Base-by-base conservation (phyloP, 2,888 invertebrate genomes). In the Hirtodrosophila trivittata region DNA sequence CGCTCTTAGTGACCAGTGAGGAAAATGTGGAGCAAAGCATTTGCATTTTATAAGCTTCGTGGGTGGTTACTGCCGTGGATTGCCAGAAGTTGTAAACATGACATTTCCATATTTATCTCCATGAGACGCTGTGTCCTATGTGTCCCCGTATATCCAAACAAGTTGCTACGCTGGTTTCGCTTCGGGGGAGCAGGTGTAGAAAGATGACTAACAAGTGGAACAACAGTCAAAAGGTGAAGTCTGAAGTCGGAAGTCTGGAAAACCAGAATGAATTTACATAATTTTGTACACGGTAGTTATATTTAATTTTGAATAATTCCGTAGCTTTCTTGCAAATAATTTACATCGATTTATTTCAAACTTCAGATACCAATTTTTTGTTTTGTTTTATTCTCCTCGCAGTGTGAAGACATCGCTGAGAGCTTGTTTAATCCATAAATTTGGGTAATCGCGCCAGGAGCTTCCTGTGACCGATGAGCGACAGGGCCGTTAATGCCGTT, bases 31-130 rank as follows among this genome's bases (percentile, higher is more conserved):
- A 57, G 57, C 16, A 43, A 55, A 63, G 47, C 70, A 70, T 70
- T 72, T 70, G 73, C 67, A 67, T 67, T 70, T 73, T 60, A 60
- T 63, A 62, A 55, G 66, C 59, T 73, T 69, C 66, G 39, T 73
- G 60, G 71, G 52, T 62, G 76, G 67, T 73, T 70, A 75, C 77
- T 77, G 6, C 25, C 25, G 6, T 4, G 28, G 7, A 81, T 70
- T 75, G 64, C 67, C 67, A 66, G 76, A 70, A 66, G 78, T 77
- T 81, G 80, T 77, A 78, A 81, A 81, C 82, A 81, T 78, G 77
- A 82, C 72, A 77, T 81, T 75, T 82, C 77, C 78, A 82, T 81
- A 78, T 78, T 82, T 78, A 72, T 76, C 72, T 76, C 54, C 62
- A 71, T 66, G 67, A 58, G 63, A 45, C 66, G 1, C 5, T 28